These are phyloP conservation scores for Chrysodeixis includens DNA, from an alignment of 2,888 invertebrate species.

Conservation along the genomic window DNA sequence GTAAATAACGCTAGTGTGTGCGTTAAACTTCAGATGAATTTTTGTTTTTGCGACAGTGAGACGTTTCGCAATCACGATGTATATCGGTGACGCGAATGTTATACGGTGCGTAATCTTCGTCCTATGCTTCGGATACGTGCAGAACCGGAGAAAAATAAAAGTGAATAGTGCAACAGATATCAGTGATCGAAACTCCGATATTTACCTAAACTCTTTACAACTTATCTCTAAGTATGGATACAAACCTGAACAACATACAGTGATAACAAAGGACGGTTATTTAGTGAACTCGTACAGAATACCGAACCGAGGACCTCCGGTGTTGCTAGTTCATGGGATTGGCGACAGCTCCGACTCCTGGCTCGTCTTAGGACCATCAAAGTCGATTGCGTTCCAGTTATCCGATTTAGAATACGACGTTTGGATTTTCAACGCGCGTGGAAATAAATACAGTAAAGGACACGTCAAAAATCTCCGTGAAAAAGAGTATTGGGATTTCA, in stretches of 20 bases:
- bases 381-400: conserved; percentile 76
- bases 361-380: conserved; percentile 76
- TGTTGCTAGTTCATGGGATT: conserved; percentile 80
- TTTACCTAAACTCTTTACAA: conserved; percentile 75
- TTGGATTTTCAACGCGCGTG: conserved; percentile 81
- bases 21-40: conserved; percentile 54
- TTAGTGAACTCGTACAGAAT: conserved; percentile 74
- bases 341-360: conserved; percentile 83
- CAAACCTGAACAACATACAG: conserved; percentile 68
- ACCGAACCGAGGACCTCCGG: conserved; percentile 75
- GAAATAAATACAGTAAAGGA: conserved; percentile 80
- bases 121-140: conserved; percentile 60
- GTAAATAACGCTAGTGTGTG: conserved; percentile 56
- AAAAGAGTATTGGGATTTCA: conserved; percentile 79
- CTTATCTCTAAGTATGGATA: conserved; percentile 76
- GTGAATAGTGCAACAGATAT: conserved; percentile 41
- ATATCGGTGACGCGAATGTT: conserved; percentile 55
- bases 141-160: conserved; percentile 53
- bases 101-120: conserved; percentile 61
- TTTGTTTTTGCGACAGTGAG: conserved; percentile 62
- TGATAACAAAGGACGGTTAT: conserved; percentile 79
- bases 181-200: conserved; percentile 66
- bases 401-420: conserved; percentile 78
- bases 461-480: conserved; percentile 66
- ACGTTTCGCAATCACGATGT: conserved; percentile 67